A percentile compares a stretch with the other conserved stretches of the same genome.
Conservation (phyloP, 2,797 vertebrate genomes). For the Rhinatrema bivittatum region DNA sequence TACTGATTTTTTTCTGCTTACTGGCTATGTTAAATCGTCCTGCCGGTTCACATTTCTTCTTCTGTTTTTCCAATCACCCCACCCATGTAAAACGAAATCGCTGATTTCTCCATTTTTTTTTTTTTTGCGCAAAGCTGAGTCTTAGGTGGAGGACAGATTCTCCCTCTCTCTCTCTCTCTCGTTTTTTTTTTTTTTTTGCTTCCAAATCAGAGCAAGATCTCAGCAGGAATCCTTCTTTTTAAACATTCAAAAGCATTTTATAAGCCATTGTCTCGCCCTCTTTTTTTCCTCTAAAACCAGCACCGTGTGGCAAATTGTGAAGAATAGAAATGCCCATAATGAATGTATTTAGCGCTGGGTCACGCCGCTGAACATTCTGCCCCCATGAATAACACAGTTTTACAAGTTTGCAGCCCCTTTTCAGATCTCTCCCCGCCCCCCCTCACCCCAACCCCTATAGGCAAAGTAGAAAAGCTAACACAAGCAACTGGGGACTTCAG, state of each 20-base stretch:
- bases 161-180: conserved; percentile 3
- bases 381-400: conserved; percentile 75
- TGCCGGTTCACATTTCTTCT: too few relatives aligned
- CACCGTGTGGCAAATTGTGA: conserved; percentile 74
- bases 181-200: conserved; percentile 9
- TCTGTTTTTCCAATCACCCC: not conserved
- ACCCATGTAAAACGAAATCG: conserved; percentile 42
- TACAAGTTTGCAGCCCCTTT: conserved; percentile 63
- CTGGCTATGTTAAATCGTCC: too few relatives aligned
- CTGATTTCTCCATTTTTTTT: conserved; percentile 32
- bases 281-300: conserved; percentile 70
- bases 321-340: conserved; percentile 81
- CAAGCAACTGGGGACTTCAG: conserved; percentile 64
- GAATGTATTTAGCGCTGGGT: conserved; percentile 83
- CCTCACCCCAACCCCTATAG: conserved; percentile 63
- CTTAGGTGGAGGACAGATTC: too few relatives aligned
- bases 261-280: conserved; percentile 57
- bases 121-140: conserved; percentile 38
- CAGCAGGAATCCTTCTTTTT: conserved; percentile 43
- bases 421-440: too few relatives aligned
- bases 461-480: conserved; percentile 66
- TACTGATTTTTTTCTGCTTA: too few relatives aligned
- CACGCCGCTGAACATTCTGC: conserved; percentile 76
- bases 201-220: conserved; percentile 36
- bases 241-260: conserved; percentile 66